These are phyloP conservation scores for Morelia viridis DNA, from an alignment of 2,797 vertebrate species.

Conservation along the genomic window DNA sequence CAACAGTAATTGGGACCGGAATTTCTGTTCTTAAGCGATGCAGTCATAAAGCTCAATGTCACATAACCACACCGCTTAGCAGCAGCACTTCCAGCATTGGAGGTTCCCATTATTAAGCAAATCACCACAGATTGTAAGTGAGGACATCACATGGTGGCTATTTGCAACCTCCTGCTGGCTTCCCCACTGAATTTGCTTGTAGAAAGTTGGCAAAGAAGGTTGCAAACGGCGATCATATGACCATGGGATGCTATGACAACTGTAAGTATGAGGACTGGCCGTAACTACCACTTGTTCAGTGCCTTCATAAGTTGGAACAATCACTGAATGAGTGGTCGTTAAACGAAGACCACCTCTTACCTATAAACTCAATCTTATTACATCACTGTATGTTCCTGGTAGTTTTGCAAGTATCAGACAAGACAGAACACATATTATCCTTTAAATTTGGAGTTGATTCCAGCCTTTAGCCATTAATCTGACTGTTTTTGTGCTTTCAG, in stretches of 20 bases:
- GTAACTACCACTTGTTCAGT: not conserved
- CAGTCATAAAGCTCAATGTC: not conserved
- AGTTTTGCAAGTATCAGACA: conserved; percentile 39
- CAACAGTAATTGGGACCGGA: not conserved
- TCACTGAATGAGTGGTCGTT: not conserved
- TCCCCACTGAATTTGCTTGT: not conserved
- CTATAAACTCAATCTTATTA: conserved; percentile 19
- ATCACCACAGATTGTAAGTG: not conserved
- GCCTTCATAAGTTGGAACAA: not conserved
- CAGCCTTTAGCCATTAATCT: conserved; percentile 31
- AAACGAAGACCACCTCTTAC: not conserved
- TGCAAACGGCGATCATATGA: not conserved
- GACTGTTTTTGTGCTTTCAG: conserved; percentile 69
- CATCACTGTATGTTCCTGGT: conserved; percentile 32
- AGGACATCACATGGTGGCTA: not conserved
- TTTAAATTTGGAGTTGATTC: conserved; percentile 31
- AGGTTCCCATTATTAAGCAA: not conserved
- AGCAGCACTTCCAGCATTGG: not conserved
- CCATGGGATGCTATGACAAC: not conserved
- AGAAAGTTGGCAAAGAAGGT: not conserved
- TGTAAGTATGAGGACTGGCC: not conserved
- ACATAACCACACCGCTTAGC: not conserved
- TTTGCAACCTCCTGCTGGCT: not conserved
- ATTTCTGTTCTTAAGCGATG: not conserved
- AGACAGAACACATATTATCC: conserved; percentile 28